Percentiles rank a stretch among this genome's conserved stretches.
Conservation (phyloP, 2,797 vertebrate genomes). For the Naso thynnoides region DNA sequence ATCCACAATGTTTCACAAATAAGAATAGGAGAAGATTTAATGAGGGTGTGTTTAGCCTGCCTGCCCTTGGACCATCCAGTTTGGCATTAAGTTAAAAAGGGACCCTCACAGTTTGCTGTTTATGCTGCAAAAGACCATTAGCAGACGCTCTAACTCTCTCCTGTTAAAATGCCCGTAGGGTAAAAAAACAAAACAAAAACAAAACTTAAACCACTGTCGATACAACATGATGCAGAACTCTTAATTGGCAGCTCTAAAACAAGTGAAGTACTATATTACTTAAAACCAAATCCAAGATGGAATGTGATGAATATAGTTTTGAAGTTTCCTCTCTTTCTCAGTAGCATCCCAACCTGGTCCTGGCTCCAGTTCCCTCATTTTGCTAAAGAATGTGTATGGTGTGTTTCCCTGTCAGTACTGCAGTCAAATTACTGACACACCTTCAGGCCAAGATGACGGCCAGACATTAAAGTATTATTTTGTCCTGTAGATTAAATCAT, state of each 20-base stretch:
- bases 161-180: no score
- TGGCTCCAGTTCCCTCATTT: background rate
- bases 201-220: no score
- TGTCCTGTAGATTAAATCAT: background rate
- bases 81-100: background rate
- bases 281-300: no score
- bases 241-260: no score
- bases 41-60: background rate
- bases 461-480: background rate
- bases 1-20: background rate
- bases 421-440: background rate
- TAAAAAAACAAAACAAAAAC: no score
- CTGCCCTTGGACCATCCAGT: background rate
- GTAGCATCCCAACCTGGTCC: background rate
- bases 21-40: background rate
- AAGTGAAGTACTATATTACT: no score
- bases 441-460: conserved; percentile 11
- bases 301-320: no score
- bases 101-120: conserved; percentile 4
- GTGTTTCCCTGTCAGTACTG: background rate
- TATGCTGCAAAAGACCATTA: background rate
- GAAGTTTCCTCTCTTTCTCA: background rate
- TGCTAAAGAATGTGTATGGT: no score
- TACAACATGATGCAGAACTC: no score
- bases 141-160: no score